Evolutionary conservation across 2,113 vertebrate species (phyloP), one percentile per base, ranked within the genome.

Genomic region (Lonchura striata): DNA sequence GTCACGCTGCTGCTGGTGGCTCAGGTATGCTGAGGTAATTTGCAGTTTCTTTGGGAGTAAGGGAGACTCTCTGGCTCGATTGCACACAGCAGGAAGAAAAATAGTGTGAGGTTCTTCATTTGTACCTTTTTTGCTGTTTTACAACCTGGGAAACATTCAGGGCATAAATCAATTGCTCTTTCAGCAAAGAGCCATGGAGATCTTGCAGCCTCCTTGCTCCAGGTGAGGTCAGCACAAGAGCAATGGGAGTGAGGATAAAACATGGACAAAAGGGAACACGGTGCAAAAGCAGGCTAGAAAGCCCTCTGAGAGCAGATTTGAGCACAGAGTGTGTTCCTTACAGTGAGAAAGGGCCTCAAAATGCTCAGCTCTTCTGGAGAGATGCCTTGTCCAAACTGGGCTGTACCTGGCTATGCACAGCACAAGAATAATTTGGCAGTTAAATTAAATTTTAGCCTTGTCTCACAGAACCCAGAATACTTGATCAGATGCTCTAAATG

Each of bases 41-140:
- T 91, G 50, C 69, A 92, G 92, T 54, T 88, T 76, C 57, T 50
- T 88, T 86, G 71, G n/a, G 59, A 68, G 49, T 17, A 22, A 82
- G 72, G 93, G 94, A 77, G 42, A 52, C 39, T 94, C 95, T 91
- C 75, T 83, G 85, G 35, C 82, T 91, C 70, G 54, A 92, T 61
- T 96, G 86, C 76, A 68, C 94, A 53, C 96, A 97, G 87, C 91
- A 52, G 97, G 95, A 88, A 78, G 82, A 60, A 89, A 92, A 94
- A 90, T 30, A 92, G 49, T 25, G 49, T 24, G 25, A 57, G 49
- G 41, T 9, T 88, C 82, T 86, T 88, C 69, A 64, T 92, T 86
- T 96, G 46, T 68, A 11, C 76, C 53, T 92, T 79, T 68, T 42
- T 57, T n/a, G n/a, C 70, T 61, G 63, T 41, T 96, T 92, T 86